Conservation (phyloP, 2,113 vertebrate genomes). For the Entelurus aequoreus region DNA sequence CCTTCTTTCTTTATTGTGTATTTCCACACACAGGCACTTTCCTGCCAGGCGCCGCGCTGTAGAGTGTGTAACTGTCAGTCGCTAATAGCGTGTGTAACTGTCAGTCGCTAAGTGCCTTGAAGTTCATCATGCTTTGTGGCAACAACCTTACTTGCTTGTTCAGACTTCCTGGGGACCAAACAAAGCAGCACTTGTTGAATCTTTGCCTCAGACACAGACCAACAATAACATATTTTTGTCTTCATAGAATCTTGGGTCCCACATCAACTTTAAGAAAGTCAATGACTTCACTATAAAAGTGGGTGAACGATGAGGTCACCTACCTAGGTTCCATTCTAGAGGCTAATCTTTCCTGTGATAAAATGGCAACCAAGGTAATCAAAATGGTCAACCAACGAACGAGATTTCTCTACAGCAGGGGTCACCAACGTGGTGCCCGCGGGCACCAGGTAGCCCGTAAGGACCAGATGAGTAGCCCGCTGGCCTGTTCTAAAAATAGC, state of each 20-base stretch:
- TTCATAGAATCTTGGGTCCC: neutral
- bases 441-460: too few species aligned
- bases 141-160: conserved; percentile 48
- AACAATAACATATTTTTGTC: conserved; percentile 12
- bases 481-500: too few species aligned
- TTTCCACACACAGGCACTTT: conserved; percentile 44
- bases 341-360: too few species aligned
- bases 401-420: too few species aligned
- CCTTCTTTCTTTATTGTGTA: conserved; percentile 37
- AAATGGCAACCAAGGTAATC: too few species aligned
- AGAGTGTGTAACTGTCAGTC: neutral
- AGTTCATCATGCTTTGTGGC: conserved; percentile 47
- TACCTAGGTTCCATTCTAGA: too few species aligned
- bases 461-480: too few species aligned
- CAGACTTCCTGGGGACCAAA: conserved; percentile 42
- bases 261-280: too few species aligned
- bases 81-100: conserved; percentile 9
- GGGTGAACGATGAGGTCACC: too few species aligned
- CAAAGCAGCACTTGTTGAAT: conserved; percentile 46
- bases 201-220: conserved; percentile 8
- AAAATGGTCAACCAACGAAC: too few species aligned
- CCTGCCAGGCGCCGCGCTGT: conserved; percentile 11
- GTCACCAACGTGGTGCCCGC: too few species aligned
- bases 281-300: too few species aligned
- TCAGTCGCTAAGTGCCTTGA: conserved; percentile 54